Evolutionary conservation across 64 coral and sea anemone genomes (phyloP).

Genomic region (Platygyra sinensis): DNA sequence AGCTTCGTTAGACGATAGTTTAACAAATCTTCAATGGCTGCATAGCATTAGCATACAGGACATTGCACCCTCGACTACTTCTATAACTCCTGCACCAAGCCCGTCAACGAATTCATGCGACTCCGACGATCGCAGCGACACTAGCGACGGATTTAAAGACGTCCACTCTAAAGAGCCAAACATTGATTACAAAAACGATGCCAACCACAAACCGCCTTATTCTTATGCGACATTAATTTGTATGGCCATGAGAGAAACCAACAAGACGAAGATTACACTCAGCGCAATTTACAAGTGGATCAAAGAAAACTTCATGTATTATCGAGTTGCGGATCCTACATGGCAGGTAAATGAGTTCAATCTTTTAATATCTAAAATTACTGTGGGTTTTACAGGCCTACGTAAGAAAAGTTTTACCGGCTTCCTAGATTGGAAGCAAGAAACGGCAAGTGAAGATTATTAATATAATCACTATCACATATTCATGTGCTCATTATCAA

Average conservation of each 20-base stretch:
- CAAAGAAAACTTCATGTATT: conserved; percentile 97
- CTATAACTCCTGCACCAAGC: conserved; percentile 46
- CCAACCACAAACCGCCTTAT: conserved; percentile 90
- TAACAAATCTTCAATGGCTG: conserved; percentile 98
- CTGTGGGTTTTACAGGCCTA: background rate
- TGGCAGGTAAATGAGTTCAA: conserved; percentile 82
- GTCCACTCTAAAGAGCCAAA: conserved; percentile 72
- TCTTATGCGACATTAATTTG: conserved; percentile 97
- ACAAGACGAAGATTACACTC: conserved; percentile 92
- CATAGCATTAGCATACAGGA: conserved; percentile 92
- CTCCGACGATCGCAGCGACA: conserved; percentile 76
- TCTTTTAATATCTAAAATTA: background rate
- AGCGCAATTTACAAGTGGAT: conserved; percentile 99
- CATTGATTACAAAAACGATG: conserved; percentile 93
- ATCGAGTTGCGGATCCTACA: conserved; percentile 90
- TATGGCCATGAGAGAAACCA: conserved; percentile 99
- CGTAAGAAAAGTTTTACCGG: background rate
- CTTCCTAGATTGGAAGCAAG: background rate
- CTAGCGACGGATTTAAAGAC: conserved; percentile 55
- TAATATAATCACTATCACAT: background rate
- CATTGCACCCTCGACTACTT: conserved; percentile 63
- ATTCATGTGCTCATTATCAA: background rate
- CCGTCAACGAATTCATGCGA: conserved; percentile 58
- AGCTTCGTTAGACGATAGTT: conserved; percentile 85
- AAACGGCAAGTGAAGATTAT: background rate